phyloP scores from a whole-genome alignment of 2,113 vertebrate species.

The Caloenas nicobarica region DNA sequence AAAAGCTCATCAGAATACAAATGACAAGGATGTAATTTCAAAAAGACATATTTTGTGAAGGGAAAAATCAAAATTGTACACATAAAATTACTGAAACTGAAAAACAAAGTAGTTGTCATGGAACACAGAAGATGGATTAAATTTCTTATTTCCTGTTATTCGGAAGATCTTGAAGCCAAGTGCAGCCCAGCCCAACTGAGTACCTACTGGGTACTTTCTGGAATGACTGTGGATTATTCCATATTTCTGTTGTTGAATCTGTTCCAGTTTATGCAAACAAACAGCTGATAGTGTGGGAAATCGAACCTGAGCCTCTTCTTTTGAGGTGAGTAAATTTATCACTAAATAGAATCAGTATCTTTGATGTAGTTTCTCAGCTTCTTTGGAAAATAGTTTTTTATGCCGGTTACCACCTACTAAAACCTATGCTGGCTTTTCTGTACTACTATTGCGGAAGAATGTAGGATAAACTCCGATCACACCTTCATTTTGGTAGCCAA shows the following conservation, averaged over 20 bases:
- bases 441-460: slow-evolving; percentile 19
- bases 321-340: neutral
- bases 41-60: neutral
- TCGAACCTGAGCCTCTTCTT: neutral
- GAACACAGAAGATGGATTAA: neutral
- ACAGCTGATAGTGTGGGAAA: neutral
- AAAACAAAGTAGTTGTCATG: neutral
- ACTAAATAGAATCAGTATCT: neutral
- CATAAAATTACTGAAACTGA: neutral
- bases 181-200: neutral
- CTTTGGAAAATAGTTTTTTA: neutral
- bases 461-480: slow-evolving; percentile 41
- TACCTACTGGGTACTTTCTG: neutral
- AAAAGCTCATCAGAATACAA: neutral
- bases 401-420: neutral
- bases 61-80: neutral
- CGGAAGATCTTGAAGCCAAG: neutral
- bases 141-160: neutral
- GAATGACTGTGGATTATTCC: neutral
- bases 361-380: neutral
- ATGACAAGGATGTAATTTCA: neutral
- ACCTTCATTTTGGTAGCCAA: slow-evolving; percentile 43
- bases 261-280: neutral
- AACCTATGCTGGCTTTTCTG: neutral
- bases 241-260: neutral